phyloP scores from a whole-genome alignment of 1,140 invertebrate species.

The Cotesia vestalis region DNA sequence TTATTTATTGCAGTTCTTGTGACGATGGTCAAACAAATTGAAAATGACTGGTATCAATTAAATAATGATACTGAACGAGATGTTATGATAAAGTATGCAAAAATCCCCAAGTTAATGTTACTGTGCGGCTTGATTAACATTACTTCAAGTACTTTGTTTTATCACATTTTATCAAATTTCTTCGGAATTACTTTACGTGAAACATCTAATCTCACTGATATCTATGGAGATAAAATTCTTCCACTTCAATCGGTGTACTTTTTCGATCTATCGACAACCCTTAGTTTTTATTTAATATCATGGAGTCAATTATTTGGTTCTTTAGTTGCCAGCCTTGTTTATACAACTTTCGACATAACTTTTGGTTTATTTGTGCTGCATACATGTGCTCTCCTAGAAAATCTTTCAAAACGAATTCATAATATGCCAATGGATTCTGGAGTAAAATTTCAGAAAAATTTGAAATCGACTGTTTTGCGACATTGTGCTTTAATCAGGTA shows the following conservation, averaged over 20 bases:
- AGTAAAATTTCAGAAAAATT: neutral
- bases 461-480: neutral
- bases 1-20: neutral
- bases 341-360: constrained; percentile 14
- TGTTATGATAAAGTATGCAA: constrained; percentile 24
- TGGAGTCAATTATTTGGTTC: constrained; percentile 4
- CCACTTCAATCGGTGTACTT: constrained; percentile 17
- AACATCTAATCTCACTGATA: constrained; percentile 17
- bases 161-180: neutral
- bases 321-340: neutral
- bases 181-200: neutral
- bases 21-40: neutral
- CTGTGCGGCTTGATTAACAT: neutral
- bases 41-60: constrained; percentile 10
- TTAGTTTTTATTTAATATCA: constrained; percentile 10
- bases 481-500: constrained; percentile 23
- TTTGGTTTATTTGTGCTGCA: constrained; percentile 28
- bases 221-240: neutral
- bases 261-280: constrained; percentile 1
- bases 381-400: constrained; percentile 27
- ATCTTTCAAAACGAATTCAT: constrained; percentile 14
- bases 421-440: neutral
- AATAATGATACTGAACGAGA: constrained; percentile 2
- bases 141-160: neutral
- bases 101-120: constrained; percentile 5